Evolutionary conservation across 2,888 invertebrate species (phyloP).

Genomic region (Thelaira solivaga): DNA sequence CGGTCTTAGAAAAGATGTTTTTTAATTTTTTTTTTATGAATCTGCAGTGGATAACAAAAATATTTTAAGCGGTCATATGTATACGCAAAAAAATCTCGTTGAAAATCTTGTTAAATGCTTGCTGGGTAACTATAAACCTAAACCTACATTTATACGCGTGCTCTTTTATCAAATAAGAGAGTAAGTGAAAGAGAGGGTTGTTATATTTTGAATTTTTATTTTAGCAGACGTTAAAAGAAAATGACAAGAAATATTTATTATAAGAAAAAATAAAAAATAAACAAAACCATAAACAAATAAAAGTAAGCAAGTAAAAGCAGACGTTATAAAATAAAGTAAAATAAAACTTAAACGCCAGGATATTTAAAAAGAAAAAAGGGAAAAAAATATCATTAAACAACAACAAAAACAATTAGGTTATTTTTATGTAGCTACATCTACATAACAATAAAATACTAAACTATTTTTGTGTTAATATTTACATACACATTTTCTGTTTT

Average conservation of each 20-base stretch:
- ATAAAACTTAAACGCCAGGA: constrained; percentile 52
- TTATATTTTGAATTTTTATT: constrained; percentile 52
- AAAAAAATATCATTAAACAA: constrained; percentile 36
- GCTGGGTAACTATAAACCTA: no score
- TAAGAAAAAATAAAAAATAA: neutral
- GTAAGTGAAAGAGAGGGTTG: constrained; percentile 56
- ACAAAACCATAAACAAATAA: no score
- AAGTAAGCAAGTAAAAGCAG: constrained; percentile 41
- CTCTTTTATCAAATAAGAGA: constrained; percentile 10
- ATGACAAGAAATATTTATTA: constrained; percentile 50
- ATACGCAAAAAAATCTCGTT: no score
- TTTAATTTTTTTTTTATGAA: no score
- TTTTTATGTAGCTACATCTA: no score
- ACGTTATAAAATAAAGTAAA: constrained; percentile 51
- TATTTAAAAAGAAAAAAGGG: constrained; percentile 28
- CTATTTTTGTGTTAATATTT: constrained; percentile 54
- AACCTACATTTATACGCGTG: no score
- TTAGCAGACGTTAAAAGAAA: constrained; percentile 55
- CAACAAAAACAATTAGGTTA: constrained; percentile 60
- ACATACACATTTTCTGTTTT: constrained; percentile 39
- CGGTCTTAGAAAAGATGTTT: no score
- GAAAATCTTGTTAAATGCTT: no score
- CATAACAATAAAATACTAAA: constrained; percentile 59
- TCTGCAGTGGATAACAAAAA: no score
- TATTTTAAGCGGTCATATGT: no score